These are phyloP conservation scores for Halcyon malimbica DNA, from an alignment of 2,113 vertebrate genomes.

Conservation along the genomic window DNA sequence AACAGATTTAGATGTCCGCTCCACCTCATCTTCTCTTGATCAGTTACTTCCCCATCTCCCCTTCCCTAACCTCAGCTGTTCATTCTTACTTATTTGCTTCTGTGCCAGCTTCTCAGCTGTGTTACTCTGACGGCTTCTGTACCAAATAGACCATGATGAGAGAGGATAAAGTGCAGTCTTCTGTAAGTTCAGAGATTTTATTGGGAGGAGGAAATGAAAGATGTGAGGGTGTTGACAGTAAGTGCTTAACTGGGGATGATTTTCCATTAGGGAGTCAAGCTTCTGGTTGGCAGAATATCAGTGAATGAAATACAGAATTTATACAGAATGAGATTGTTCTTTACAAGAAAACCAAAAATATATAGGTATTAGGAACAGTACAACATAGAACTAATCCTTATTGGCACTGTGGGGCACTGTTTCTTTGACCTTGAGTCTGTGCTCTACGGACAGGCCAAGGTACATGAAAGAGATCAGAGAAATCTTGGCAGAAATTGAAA, in stretches of 20 bases:
- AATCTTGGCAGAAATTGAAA: background rate
- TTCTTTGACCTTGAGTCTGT: background rate
- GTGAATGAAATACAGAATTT: background rate
- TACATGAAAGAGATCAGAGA: background rate
- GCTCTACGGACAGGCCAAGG: background rate
- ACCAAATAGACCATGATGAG: background rate
- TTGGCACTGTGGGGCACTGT: background rate
- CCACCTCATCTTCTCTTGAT: background rate
- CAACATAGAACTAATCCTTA: background rate
- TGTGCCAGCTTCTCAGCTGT: background rate
- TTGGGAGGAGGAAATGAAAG: background rate
- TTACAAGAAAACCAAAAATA: background rate
- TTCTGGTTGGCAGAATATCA: background rate
- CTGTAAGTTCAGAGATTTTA: background rate
- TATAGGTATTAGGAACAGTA: background rate
- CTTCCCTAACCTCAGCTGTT: background rate
- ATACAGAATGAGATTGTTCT: background rate
- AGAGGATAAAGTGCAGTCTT: background rate
- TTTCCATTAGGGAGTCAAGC: background rate
- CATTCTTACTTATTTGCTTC: background rate
- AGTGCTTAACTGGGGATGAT: background rate
- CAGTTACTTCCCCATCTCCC: background rate
- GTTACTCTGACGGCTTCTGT: background rate
- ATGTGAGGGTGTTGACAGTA: background rate
- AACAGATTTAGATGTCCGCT: background rate